A percentile compares a stretch with the other conserved stretches of the same genome.
phyloP scores from a whole-genome alignment of 2,888 invertebrate species.

The Agriopis marginaria region DNA sequence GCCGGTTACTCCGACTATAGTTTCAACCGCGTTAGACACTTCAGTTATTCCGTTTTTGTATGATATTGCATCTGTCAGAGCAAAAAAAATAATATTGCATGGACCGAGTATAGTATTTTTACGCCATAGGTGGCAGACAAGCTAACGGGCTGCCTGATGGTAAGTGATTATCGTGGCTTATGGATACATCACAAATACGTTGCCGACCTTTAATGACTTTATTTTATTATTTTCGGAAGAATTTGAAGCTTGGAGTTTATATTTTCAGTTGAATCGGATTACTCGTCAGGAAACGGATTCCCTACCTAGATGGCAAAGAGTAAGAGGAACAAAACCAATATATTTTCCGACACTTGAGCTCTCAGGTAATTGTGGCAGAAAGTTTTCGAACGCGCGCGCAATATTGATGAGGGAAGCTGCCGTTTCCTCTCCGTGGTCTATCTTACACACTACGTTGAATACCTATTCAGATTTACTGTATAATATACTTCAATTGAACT shows the following conservation, averaged over 20 bases:
- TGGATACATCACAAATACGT: no score
- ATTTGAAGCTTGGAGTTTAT: slow-evolving; percentile 21
- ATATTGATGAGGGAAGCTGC: slow-evolving; percentile 76
- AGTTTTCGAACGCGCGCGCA: slow-evolving; percentile 81
- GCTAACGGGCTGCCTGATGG: no score
- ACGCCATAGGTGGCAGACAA: no score
- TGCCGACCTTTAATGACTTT: no score
- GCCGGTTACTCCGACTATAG: no score
- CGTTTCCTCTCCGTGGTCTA: slow-evolving; percentile 52
- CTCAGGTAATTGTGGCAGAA: slow-evolving; percentile 86
- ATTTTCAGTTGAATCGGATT: slow-evolving; percentile 50
- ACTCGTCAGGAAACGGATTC: slow-evolving; percentile 68
- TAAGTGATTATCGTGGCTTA: no score
- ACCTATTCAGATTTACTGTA: slow-evolving; percentile 37
- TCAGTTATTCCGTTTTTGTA: no score
- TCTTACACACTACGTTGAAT: slow-evolving; percentile 36
- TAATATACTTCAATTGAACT: slow-evolving; percentile 32
- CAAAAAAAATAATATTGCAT: no score
- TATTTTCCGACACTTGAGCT: slow-evolving; percentile 86
- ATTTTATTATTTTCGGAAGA: slow-evolving; percentile 17
- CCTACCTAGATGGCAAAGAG: slow-evolving; percentile 62
- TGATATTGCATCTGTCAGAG: no score
- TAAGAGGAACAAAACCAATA: slow-evolving; percentile 81
- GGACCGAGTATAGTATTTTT: no score
- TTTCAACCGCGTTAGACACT: no score